Evolutionary conservation across 2,113 vertebrate genomes (phyloP).

Genomic region (Carassius carassius): DNA sequence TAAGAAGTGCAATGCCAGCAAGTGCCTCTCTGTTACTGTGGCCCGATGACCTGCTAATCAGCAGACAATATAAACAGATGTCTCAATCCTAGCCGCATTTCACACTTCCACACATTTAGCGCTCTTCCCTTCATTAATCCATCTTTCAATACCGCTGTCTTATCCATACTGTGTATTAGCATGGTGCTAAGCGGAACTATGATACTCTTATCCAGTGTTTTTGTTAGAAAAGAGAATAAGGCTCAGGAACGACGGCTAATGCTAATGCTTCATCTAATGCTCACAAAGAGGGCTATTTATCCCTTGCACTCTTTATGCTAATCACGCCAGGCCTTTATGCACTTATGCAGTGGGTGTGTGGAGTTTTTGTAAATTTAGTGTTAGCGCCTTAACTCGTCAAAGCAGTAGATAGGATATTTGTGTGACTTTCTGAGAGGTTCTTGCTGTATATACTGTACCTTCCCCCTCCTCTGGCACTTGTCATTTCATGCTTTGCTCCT

Average conservation of each 20-base stretch:
- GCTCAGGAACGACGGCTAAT: slow-evolving; percentile 64
- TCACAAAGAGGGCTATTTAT: slow-evolving; percentile 66
- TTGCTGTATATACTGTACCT: slow-evolving; percentile 50
- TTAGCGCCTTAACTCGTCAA: slow-evolving; percentile 48
- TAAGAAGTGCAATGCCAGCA: slow-evolving; percentile 59
- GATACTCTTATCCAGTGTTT: slow-evolving; percentile 78
- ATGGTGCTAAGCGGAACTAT: slow-evolving; percentile 74
- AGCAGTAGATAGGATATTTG: slow-evolving; percentile 56
- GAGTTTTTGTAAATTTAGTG: slow-evolving; percentile 68
- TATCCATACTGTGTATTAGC: slow-evolving; percentile 72
- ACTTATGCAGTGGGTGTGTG: slow-evolving; percentile 69
- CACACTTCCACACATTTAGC: slow-evolving; percentile 70
- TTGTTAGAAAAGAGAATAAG: slow-evolving; percentile 75
- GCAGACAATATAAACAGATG: slow-evolving; percentile 71
- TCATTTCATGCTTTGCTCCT: not conserved
- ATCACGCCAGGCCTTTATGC: slow-evolving; percentile 63
- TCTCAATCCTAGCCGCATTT: slow-evolving; percentile 50
- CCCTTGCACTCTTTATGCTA: slow-evolving; percentile 60
- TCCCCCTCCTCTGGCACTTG: slow-evolving; percentile 50
- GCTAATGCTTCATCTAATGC: slow-evolving; percentile 68
- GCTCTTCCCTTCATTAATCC: slow-evolving; percentile 74
- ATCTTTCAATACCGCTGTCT: slow-evolving; percentile 68
- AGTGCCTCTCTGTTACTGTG: slow-evolving; percentile 67
- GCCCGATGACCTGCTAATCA: slow-evolving; percentile 74
- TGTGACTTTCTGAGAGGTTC: slow-evolving; percentile 23